Conservation (phyloP, 2,797 vertebrate species). For the Podarcis siculus region DNA sequence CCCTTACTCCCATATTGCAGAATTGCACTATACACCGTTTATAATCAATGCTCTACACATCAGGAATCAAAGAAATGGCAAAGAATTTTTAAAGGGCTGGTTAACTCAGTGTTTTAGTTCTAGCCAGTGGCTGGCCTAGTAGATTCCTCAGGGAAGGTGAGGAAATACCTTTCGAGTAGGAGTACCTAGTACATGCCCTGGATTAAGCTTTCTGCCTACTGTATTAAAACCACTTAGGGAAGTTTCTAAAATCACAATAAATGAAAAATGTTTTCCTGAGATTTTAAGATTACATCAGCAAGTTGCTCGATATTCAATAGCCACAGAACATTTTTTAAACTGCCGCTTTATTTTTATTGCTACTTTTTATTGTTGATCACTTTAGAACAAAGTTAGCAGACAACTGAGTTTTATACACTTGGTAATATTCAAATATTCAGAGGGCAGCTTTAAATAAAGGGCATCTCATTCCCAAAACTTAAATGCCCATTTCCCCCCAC, state of each 20-base stretch:
- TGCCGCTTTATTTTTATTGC: neutral
- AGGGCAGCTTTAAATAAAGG: neutral
- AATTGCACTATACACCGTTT: neutral
- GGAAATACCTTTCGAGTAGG: neutral
- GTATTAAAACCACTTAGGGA: neutral
- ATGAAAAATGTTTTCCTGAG: neutral
- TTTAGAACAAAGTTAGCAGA: neutral
- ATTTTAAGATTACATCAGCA: neutral
- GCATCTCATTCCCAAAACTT: neutral
- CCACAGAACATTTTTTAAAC: neutral
- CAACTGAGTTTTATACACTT: neutral
- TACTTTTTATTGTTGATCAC: neutral
- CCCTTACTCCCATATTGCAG: neutral
- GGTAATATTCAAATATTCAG: neutral
- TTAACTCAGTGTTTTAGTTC: neutral
- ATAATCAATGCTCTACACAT: neutral
- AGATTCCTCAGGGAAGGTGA: neutral
- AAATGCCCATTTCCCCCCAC: neutral
- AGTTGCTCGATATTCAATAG: neutral
- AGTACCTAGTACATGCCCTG: neutral
- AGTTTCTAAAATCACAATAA: too few species aligned
- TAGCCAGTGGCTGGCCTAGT: neutral
- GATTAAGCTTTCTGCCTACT: neutral
- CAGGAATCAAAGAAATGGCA: neutral
- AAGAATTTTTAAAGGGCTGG: neutral